Base-by-base conservation (phyloP, 2,797 vertebrate species). In the Enteromius anoplus region DNA sequence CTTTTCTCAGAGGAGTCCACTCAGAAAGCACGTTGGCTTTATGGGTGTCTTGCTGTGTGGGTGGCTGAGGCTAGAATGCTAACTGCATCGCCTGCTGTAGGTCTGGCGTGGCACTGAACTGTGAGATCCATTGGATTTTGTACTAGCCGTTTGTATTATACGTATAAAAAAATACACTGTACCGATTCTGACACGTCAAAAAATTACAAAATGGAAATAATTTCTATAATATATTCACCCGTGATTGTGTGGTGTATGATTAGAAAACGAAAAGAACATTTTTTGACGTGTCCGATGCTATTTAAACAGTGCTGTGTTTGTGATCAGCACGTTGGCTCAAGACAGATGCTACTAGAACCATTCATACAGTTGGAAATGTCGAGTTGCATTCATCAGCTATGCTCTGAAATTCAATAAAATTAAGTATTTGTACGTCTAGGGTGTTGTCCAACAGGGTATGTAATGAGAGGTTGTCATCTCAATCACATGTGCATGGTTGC, bases 1-100 rank as follows among this genome's bases (percentile, higher is more conserved):
- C 49, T 26, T 69, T 55, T 26, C 47, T 55, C n/a, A 1, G 21
- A 29, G 15, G 45, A 42, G 34, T 76, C 15, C 42, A 40, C 21
- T 75, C 45, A 82, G 19, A 29, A 5, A 60, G 2, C 80, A 66
- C 60, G 60, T 32, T 55, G 47, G 69, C 23, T n/a, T 82, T 29
- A 53, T n/a, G 26, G 53, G 19, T 70, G 51, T 71, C 65, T 69
- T 49, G 64, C 26, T 19, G 12, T 83, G 65, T 69, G 23, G 72
- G 60, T 68, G 73, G 80, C 64, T 83, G 21, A 53, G 2, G 65
- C 73, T 70, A 77, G 51, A 51, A 21, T 60, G 81, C 75, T 83
- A 83, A 78, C 53, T 11, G 51, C 49, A 47, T 37, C 76, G 73
- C 81, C 29, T 21, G 6, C 7, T 75, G 29, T 68, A 12, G 37